These are phyloP conservation scores for Menidia beryllina DNA, from an alignment of 2,113 vertebrate species.

Conservation along the genomic window DNA sequence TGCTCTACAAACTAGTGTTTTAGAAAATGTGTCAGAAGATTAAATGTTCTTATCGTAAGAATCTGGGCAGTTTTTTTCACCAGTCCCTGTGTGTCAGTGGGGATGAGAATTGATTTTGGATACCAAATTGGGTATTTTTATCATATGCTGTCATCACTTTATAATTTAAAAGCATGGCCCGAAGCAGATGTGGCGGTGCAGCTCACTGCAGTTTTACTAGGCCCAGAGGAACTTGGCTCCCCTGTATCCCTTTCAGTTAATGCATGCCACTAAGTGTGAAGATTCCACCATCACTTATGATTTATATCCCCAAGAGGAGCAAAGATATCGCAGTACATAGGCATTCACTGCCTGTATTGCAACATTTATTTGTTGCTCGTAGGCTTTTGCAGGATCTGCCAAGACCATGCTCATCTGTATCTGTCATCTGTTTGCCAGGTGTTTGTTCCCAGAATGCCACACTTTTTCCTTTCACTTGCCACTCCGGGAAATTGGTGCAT, in stretches of 20 bases:
- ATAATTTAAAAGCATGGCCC: constrained; percentile 69
- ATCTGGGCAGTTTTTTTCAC: constrained; percentile 50
- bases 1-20: constrained; percentile 62
- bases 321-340: constrained; percentile 30
- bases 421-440: constrained; percentile 30
- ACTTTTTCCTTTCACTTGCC: not conserved
- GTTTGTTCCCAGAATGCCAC: constrained; percentile 6
- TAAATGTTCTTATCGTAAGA: constrained; percentile 65
- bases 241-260: constrained; percentile 58
- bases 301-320: constrained; percentile 55
- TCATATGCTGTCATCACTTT: constrained; percentile 70
- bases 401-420: constrained; percentile 28
- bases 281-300: constrained; percentile 54
- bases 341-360: constrained; percentile 32
- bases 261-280: constrained; percentile 54
- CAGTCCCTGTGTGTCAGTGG: constrained; percentile 35
- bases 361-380: constrained; percentile 33
- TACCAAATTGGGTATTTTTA: constrained; percentile 75
- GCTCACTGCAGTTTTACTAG: constrained; percentile 56
- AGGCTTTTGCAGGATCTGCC: constrained; percentile 18
- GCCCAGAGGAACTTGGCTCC: constrained; percentile 46
- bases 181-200: constrained; percentile 33
- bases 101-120: constrained; percentile 72
- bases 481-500: not conserved
- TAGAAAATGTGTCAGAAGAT: constrained; percentile 60